These are phyloP conservation scores for Enteromius thamalakanensis DNA, from an alignment of 2,797 vertebrate species.

Conservation along the genomic window DNA sequence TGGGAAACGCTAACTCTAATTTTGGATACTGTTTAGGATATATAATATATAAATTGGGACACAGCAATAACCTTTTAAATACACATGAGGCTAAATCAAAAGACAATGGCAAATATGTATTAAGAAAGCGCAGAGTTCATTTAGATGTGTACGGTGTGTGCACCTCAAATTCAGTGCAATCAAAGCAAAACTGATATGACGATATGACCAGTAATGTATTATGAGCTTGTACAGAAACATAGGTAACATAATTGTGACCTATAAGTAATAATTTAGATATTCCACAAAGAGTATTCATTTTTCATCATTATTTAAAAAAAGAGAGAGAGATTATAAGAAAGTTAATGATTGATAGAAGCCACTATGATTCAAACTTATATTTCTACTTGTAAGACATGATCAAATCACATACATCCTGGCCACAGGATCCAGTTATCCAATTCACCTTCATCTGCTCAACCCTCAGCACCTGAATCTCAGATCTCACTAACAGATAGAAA, in stretches of 20 bases:
- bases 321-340: too few species aligned
- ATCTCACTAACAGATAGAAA: neutral
- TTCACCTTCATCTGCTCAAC: constrained; percentile 2
- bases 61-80: constrained; percentile 1
- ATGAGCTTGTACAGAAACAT: too few species aligned
- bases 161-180: neutral
- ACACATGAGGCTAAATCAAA: neutral
- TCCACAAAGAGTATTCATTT: too few species aligned
- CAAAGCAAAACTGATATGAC: neutral
- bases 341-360: neutral
- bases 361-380: neutral
- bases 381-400: neutral
- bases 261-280: too few species aligned
- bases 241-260: too few species aligned
- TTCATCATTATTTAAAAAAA: too few species aligned
- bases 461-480: neutral
- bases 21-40: neutral
- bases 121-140: neutral
- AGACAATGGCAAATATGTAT: neutral
- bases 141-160: neutral
- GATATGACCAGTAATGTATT: neutral
- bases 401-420: neutral
- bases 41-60: neutral
- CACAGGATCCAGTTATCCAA: neutral
- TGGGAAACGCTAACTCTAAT: neutral